A percentile compares a stretch with the other conserved stretches of the same genome.
Evolutionary conservation across 2,113 vertebrate species (phyloP).

Genomic region (Sclerurus mexicanus): DNA sequence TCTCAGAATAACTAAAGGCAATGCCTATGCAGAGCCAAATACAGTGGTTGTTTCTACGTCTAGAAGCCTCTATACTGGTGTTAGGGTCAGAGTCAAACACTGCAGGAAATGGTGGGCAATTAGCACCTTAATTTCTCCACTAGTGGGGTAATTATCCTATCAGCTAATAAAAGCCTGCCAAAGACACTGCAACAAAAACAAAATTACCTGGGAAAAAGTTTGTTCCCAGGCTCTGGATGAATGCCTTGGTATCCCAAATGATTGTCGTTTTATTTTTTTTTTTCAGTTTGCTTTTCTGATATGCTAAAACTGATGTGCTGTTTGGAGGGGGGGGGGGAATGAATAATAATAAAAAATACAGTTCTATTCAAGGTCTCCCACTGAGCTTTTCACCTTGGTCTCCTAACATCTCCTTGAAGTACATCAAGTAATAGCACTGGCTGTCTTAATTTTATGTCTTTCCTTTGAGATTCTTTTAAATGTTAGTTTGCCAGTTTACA

Average conservation of each 20-base stretch:
- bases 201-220: background rate
- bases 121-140: background rate
- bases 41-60: background rate
- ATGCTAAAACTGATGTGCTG: background rate
- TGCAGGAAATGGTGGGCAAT: background rate
- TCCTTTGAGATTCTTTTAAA: background rate
- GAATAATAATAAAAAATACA: background rate
- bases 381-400: background rate
- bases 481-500: background rate
- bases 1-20: background rate
- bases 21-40: background rate
- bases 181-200: background rate
- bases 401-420: background rate
- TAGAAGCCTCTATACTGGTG: background rate
- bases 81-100: background rate
- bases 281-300: background rate
- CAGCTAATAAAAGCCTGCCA: background rate
- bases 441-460: background rate
- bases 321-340: background rate
- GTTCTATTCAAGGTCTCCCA: background rate
- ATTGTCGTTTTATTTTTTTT: background rate
- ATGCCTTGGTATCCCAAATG: background rate
- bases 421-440: background rate
- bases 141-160: background rate
- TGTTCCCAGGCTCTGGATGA: background rate